Base-by-base conservation (phyloP, 2,888 invertebrate species). In the Ichneumon xanthorius region DNA sequence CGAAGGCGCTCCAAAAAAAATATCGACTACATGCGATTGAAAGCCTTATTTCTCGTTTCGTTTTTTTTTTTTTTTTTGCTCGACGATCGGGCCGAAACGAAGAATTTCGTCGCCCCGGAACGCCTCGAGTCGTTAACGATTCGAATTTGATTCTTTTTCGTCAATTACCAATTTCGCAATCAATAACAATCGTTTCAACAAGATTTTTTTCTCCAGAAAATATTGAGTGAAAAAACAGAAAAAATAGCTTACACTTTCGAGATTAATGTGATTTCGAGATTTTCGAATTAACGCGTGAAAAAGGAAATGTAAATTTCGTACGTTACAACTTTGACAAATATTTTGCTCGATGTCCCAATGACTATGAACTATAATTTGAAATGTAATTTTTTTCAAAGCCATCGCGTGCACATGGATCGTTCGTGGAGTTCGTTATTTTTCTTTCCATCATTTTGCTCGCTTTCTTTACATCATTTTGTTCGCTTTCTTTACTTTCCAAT, bases 1-100 rank as follows among this genome's bases (percentile, higher is more conserved):
- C 72, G 79, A 76, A 86, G 87, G 75, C 85, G 80, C 82, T 83
- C 82, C 80, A 76, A 63, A 40, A 53, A 58, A 79, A 75, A 65
- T 19, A 73, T 45, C 61, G 61, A 40, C 37, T 48, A 65, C 26
- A 53, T 53, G 19, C 53, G 7, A 7, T 53, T 16, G 53, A 53
- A 53, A 22, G 30, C 26, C 30, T 16, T 63, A 48, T 63, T 33
- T 63, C 16, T 33, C 30, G 1, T n/a, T 63, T 26, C 61, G 0
- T 14, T 26, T 22, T 14, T 30, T 61, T 63, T 33, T 58, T 30
- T 14, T 11, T 30, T 61, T 61, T 33, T 1, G 33, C 33, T 63
- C 16, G 11, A 6, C 16, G 16, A 30, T 63, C 6, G 2, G 16
- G 16, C n/a, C 16, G 2, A 63, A 33, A 33, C 63, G 58, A 58